These are phyloP conservation scores for Phrynosoma blainvillii DNA, from an alignment of 2,113 vertebrate species.

Conservation along the genomic window DNA sequence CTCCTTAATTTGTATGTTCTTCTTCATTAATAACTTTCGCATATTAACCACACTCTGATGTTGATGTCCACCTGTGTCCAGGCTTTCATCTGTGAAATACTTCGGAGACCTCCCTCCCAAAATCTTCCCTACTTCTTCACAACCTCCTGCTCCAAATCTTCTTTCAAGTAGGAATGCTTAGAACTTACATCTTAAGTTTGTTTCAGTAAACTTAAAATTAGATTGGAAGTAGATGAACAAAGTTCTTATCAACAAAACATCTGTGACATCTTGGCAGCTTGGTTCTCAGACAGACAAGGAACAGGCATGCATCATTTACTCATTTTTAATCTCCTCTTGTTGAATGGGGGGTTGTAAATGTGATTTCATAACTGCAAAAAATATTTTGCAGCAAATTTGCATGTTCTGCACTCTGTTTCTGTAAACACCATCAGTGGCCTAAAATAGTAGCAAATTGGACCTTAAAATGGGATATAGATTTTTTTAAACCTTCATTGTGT, in stretches of 20 bases:
- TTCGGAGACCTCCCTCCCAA: too few relatives aligned
- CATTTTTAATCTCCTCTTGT: not conserved
- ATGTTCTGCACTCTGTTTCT: not conserved
- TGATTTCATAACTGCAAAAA: too few relatives aligned
- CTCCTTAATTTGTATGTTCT: too few relatives aligned
- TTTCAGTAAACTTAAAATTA: not conserved
- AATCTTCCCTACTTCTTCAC: not conserved
- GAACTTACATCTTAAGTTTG: not conserved
- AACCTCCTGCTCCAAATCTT: not conserved
- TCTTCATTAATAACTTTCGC: too few relatives aligned
- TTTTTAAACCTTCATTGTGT: not conserved
- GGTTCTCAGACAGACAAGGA: too few relatives aligned
- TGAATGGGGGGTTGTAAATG: not conserved
- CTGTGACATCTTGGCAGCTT: not conserved
- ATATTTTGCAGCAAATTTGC: not conserved
- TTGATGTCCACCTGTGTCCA: too few relatives aligned
- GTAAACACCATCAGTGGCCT: not conserved
- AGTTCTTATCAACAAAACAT: not conserved
- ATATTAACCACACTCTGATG: too few relatives aligned
- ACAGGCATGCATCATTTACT: not conserved
- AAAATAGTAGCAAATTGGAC: not conserved
- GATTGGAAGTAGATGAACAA: not conserved
- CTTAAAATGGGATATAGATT: not conserved
- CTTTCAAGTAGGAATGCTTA: not conserved
- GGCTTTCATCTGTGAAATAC: too few relatives aligned